Evolutionary conservation across 2,113 vertebrate genomes (phyloP).

Genomic region (Jacana jacana): DNA sequence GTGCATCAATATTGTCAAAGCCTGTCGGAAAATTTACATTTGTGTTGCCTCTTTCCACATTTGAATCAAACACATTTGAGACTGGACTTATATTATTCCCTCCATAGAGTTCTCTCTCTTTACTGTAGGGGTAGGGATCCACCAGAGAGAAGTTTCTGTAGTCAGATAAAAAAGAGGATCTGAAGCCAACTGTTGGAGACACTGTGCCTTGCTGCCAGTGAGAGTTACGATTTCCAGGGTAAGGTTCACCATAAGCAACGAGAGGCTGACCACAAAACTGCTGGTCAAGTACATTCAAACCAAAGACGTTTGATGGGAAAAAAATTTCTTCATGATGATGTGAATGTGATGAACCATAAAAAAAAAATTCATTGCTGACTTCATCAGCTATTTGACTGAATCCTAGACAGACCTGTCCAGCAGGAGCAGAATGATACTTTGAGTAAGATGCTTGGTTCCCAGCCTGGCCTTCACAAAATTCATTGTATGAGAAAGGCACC

Average conservation of each 20-base stretch:
- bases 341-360: slow-evolving; percentile 28
- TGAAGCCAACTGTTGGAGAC: not conserved
- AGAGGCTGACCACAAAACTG: not conserved
- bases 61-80: not conserved
- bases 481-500: not conserved
- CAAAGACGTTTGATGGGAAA: not conserved
- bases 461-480: not conserved
- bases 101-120: not conserved
- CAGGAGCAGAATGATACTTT: not conserved
- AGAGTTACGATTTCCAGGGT: not conserved
- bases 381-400: slow-evolving; percentile 15
- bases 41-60: not conserved
- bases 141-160: not conserved
- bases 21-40: not conserved
- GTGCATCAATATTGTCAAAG: not conserved
- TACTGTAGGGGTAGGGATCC: not conserved
- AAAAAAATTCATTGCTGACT: slow-evolving; percentile 26
- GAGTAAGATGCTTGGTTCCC: not conserved
- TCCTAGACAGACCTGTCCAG: not conserved
- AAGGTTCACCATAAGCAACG: not conserved
- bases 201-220: not conserved
- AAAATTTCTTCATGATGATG: not conserved
- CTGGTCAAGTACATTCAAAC: not conserved
- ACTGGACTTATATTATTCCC: not conserved
- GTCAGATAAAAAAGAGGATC: not conserved